A percentile compares a stretch with the other conserved stretches of the same genome.
Conservation (phyloP, 1,140 invertebrate species). For the Euglossa dilemma region DNA sequence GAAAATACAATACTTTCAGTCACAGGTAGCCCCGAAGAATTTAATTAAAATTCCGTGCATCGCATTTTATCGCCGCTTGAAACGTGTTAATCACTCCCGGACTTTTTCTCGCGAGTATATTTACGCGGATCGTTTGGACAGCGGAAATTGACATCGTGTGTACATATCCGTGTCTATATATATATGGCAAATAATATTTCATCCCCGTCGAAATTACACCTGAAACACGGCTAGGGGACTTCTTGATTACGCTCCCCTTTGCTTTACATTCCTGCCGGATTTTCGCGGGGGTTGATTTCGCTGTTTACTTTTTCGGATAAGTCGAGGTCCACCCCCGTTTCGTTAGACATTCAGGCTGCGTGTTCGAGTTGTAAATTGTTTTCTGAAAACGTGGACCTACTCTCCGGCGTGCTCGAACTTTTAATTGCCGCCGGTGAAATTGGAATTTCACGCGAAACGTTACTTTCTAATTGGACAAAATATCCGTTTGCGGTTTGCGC, state of each 20-base stretch:
- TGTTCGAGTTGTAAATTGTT: constrained; percentile 31
- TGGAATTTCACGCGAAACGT: not conserved
- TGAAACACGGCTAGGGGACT: not conserved
- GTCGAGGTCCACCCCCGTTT: not conserved
- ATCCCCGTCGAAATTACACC: not conserved
- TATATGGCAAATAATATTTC: not conserved
- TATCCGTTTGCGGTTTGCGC: not conserved
- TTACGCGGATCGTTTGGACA: not conserved
- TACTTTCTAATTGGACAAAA: constrained; percentile 16
- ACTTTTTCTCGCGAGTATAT: no score
- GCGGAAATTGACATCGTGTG: not conserved
- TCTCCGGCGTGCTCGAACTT: not conserved
- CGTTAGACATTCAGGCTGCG: not conserved
- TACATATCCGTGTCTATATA: not conserved
- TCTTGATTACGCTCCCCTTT: not conserved
- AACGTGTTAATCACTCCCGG: no score
- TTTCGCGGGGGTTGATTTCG: not conserved
- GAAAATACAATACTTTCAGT: no score
- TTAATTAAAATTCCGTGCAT: not conserved
- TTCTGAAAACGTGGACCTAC: not conserved
- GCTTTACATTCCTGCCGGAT: not conserved
- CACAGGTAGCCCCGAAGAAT: no score
- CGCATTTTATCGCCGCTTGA: no score
- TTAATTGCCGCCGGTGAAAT: constrained; percentile 26
- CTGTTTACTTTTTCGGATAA: constrained; percentile 12